Percentiles rank a stretch among this genome's conserved stretches.
These are phyloP conservation scores for Meriones psammophilus DNA, from an alignment of 2,797 vertebrate genomes.

Conservation along the genomic window DNA sequence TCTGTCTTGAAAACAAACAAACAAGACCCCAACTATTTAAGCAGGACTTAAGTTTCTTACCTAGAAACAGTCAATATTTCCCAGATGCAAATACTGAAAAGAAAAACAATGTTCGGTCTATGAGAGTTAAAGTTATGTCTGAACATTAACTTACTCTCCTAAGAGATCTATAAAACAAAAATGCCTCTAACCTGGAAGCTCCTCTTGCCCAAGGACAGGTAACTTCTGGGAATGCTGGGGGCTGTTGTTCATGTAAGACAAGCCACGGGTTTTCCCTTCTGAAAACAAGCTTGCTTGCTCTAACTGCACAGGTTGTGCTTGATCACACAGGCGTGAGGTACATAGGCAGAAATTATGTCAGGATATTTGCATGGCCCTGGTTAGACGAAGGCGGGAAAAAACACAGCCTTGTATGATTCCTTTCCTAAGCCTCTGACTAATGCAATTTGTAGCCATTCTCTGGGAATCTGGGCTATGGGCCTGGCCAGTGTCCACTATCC, in stretches of 20 bases:
- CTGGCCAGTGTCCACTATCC: not conserved
- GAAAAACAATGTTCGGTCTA: not conserved
- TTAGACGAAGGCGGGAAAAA: not conserved
- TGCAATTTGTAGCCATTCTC: not conserved
- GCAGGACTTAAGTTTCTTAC: not conserved
- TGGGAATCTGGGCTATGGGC: too few relatives aligned
- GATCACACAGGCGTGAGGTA: not conserved
- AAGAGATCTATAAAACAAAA: not conserved
- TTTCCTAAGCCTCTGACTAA: not conserved
- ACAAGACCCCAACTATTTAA: not conserved
- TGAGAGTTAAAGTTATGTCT: not conserved
- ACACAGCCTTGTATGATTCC: not conserved
- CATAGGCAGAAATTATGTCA: not conserved
- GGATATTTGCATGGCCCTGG: not conserved
- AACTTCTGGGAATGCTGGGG: too few relatives aligned
- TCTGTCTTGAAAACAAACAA: too few relatives aligned
- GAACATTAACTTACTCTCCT: not conserved
- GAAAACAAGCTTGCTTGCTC: not conserved
- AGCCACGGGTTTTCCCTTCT: not conserved
- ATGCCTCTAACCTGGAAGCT: not conserved
- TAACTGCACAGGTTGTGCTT: not conserved
- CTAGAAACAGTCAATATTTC: not conserved
- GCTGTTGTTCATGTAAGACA: not conserved
- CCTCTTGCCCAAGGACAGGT: not conserved
- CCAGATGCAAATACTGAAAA: conserved; percentile 35